Conservation (phyloP, 2,113 vertebrate genomes). For the Lethenteron reissneri region DNA sequence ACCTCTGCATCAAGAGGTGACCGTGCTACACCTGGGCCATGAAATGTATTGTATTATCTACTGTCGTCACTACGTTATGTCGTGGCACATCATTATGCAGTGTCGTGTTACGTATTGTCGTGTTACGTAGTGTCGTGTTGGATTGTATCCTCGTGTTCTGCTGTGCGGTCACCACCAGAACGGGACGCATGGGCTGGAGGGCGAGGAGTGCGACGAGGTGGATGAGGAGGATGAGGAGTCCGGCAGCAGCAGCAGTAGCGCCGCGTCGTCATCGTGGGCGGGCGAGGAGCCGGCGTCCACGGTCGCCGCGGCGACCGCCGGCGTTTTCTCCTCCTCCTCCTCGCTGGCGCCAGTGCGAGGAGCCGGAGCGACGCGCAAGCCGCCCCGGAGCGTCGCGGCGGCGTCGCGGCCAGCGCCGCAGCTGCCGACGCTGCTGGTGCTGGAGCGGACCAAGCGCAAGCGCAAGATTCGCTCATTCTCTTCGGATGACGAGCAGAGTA, state of each 20-base stretch:
- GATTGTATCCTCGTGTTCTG: too few relatives aligned
- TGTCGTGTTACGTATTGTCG: too few relatives aligned
- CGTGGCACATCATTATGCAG: too few relatives aligned
- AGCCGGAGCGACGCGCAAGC: constrained; percentile 77
- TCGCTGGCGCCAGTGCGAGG: constrained; percentile 51
- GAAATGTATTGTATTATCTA: too few relatives aligned
- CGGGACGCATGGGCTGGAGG: too few relatives aligned
- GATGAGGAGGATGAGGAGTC: constrained; percentile 59
- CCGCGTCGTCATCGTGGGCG: constrained; percentile 59
- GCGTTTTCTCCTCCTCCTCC: constrained; percentile 29
- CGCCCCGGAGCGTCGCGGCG: constrained; percentile 54
- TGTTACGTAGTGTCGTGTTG: too few relatives aligned
- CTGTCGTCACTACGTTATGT: too few relatives aligned
- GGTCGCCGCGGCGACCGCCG: constrained; percentile 15
- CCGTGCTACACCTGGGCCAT: too few relatives aligned
- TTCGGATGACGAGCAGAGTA: neutral
- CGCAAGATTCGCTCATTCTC: constrained; percentile 2
- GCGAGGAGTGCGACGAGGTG: constrained; percentile 65
- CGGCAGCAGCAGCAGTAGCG: constrained; percentile 53
- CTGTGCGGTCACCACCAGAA: too few relatives aligned
- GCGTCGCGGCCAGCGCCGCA: constrained; percentile 60
- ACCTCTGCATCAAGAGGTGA: too few relatives aligned
- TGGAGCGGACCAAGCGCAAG: neutral
- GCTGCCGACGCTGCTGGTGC: neutral
- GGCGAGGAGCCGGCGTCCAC: constrained; percentile 32